These are phyloP conservation scores for Drosophila mulleri DNA, from an alignment of 2,888 invertebrate genomes.

Conservation along the genomic window DNA sequence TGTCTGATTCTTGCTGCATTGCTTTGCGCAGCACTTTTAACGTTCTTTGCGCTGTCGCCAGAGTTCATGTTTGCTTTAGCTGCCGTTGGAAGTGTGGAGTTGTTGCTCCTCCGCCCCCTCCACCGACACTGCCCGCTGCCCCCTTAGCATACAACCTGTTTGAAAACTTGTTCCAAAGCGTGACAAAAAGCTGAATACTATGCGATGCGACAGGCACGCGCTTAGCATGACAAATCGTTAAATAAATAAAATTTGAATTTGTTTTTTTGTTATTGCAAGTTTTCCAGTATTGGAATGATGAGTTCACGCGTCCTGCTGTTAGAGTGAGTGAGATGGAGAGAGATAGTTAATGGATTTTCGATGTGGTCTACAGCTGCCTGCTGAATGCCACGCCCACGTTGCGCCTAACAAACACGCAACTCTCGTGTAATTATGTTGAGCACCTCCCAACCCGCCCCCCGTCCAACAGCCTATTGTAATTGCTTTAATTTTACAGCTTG, in stretches of 20 bases:
- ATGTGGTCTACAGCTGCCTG: constrained; percentile 21
- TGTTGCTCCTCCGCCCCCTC: background rate
- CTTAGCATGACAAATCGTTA: constrained; percentile 55
- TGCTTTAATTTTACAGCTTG: constrained; percentile 64
- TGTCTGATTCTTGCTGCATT: constrained; percentile 22
- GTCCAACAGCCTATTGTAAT: constrained; percentile 34
- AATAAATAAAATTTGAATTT: constrained; percentile 7
- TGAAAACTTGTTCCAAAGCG: constrained; percentile 1
- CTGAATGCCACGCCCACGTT: constrained; percentile 19
- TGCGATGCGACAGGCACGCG: constrained; percentile 46
- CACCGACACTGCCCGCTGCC: background rate
- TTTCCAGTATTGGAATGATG: constrained; percentile 33
- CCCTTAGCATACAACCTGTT: constrained; percentile 9
- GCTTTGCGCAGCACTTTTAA: constrained; percentile 39
- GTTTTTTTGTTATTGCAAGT: background rate
- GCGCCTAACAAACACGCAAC: constrained; percentile 44
- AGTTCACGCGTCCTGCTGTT: background rate
- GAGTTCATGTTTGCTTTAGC: constrained; percentile 73
- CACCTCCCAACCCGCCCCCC: background rate
- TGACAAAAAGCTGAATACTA: constrained; percentile 43
- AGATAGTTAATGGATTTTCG: background rate
- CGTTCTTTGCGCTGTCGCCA: constrained; percentile 64
- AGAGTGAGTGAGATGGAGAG: background rate
- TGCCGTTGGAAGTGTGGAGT: constrained; percentile 58
- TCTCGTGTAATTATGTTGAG: constrained; percentile 56